Conservation (phyloP, 2,888 invertebrate genomes). For the Anarsia innoxiella region DNA sequence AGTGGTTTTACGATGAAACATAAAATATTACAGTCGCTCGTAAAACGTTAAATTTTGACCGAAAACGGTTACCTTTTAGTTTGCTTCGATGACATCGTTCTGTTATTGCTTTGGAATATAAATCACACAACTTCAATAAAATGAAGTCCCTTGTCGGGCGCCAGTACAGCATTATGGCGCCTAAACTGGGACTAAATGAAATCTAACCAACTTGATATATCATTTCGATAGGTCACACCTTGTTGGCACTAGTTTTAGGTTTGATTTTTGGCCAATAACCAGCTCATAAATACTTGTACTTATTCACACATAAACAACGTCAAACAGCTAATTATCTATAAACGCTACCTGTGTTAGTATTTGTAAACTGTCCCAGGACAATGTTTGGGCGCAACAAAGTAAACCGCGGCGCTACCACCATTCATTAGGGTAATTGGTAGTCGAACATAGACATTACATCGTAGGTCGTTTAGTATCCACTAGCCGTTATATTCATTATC, state of each 20-base stretch:
- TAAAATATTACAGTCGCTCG: conserved; percentile 54
- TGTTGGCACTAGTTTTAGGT: no score
- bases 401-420: conserved; percentile 36
- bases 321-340: conserved; percentile 5
- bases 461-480: neutral
- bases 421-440: conserved; percentile 54
- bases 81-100: conserved; percentile 15
- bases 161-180: conserved; percentile 1
- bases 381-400: conserved; percentile 42
- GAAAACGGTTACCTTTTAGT: conserved; percentile 30
- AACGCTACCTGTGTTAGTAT: conserved; percentile 15
- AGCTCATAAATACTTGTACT: no score
- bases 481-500: no score
- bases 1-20: conserved; percentile 48
- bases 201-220: no score
- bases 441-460: conserved; percentile 33
- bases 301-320: conserved; percentile 11
- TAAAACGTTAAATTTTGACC: conserved; percentile 46
- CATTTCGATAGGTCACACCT: no score
- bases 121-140: neutral
- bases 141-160: neutral
- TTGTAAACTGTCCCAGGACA: conserved; percentile 24
- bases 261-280: no score
- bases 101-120: neutral
- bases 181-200: conserved; percentile 1